Evolutionary conservation across 2,113 vertebrate genomes (phyloP).

Genomic region (Nothocercus julius): DNA sequence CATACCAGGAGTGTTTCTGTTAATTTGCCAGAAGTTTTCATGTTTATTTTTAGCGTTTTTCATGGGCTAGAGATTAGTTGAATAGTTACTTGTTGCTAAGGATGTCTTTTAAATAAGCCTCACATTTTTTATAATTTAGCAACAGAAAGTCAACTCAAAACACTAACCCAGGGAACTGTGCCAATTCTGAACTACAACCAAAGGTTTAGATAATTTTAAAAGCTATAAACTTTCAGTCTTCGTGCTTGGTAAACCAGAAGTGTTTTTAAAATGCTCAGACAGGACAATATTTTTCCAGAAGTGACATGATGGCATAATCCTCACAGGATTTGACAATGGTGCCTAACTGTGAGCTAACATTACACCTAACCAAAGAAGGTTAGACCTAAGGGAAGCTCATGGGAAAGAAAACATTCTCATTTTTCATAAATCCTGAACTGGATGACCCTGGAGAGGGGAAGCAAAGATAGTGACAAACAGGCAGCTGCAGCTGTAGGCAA

Average conservation of each 20-base stretch:
- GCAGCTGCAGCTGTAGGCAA: fast-evolving
- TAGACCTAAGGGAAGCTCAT: neutral
- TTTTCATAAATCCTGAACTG: neutral
- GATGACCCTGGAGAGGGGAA: neutral
- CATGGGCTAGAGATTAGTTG: neutral
- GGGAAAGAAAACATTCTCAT: neutral
- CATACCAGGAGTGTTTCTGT: neutral
- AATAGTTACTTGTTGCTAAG: neutral
- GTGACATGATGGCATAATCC: neutral
- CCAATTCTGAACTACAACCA: neutral
- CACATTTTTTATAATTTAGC: neutral
- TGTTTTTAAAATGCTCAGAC: neutral
- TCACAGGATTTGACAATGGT: neutral
- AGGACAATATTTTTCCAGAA: neutral
- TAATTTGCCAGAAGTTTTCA: neutral
- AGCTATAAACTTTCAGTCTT: neutral
- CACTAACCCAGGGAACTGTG: neutral
- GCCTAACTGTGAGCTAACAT: neutral
- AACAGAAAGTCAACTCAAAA: neutral
- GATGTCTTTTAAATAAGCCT: neutral
- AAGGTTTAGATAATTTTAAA: neutral
- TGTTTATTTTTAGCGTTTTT: neutral
- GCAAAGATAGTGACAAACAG: neutral
- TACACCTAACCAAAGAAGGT: neutral
- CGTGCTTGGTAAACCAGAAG: neutral